phyloP scores from a whole-genome alignment of 2,113 vertebrate genomes.

The Myanophis thanlyinensis region DNA sequence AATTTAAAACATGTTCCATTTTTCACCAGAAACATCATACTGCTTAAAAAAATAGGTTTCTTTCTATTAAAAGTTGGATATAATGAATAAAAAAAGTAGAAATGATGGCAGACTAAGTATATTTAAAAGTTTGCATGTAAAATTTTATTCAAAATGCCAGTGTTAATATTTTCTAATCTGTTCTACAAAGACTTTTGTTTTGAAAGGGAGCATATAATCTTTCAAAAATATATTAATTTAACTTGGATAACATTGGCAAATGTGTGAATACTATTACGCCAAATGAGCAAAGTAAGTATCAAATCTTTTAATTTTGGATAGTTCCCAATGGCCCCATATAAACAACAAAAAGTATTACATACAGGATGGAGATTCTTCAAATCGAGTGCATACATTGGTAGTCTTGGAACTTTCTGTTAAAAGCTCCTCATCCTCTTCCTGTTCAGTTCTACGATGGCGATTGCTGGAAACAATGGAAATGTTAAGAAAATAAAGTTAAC shows the following conservation, averaged over 20 bases:
- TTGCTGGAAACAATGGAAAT: constrained; percentile 71
- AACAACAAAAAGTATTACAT: constrained; percentile 53
- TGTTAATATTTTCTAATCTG: neutral
- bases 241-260: neutral
- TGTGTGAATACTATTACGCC: neutral
- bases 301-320: constrained; percentile 1
- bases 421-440: constrained; percentile 96
- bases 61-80: neutral
- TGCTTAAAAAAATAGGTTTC: neutral
- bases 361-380: constrained; percentile 97
- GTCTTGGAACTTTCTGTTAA: constrained; percentile 93
- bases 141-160: neutral
- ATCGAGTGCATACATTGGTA: constrained; percentile 93
- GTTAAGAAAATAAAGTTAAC: neutral
- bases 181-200: neutral
- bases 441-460: constrained; percentile 94
- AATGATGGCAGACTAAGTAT: neutral
- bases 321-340: too few relatives aligned
- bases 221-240: neutral
- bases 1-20: neutral
- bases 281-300: neutral
- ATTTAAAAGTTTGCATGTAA: neutral
- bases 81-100: neutral
- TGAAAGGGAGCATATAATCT: neutral
- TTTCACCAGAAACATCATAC: neutral